Evolutionary conservation across 2,797 vertebrate genomes (phyloP), one percentile per base, ranked within the genome.

Genomic region (Peromyscus aztecus): DNA sequence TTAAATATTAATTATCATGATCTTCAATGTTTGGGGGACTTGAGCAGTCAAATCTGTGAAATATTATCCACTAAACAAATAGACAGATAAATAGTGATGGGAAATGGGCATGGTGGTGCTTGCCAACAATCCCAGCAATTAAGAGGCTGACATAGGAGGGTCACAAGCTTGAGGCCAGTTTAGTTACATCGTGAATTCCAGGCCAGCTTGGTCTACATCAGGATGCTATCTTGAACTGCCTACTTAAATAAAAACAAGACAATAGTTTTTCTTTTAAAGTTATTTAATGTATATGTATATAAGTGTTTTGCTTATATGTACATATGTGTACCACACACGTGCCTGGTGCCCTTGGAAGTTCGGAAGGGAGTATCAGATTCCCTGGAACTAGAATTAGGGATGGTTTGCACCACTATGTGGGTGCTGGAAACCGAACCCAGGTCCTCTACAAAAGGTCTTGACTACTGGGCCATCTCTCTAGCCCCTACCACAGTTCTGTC

Each of bases 1-100:
- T 81, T 73, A 84, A 82, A 94, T 37, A 55, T 77, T 69, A 86
- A 90, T 29, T 14, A 31, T 57, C 88, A 80, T 7, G 9, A 12
- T 69, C 63, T 83, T 95, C 78, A 94, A 65, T n/a, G 55, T 69
- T 67, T 19, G 19, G 46, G 34, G 77, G 90, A 95, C 78, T 65
- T 65, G 43, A 63, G 69, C 37, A 85, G 46, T 92, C 29, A 86
- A 77, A 82, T n/a, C 55, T 76, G 67, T 27, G 49, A 82, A 55
- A 83, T 67, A 37, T 34, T 83, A 86, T 57, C 29, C 37, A 92
- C 65, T 34, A 67, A 78, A 82, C 29, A 71, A n/a, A 69, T n/a
- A 75, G 23, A 75, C 23, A 75, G 81, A 81, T 86, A 55, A 4
- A 55, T 55, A 55, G 52, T 19, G 84, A 43, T 63, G 31, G 29